phyloP scores from a whole-genome alignment of 2,888 invertebrate genomes.

The Galeruca laticollis region DNA sequence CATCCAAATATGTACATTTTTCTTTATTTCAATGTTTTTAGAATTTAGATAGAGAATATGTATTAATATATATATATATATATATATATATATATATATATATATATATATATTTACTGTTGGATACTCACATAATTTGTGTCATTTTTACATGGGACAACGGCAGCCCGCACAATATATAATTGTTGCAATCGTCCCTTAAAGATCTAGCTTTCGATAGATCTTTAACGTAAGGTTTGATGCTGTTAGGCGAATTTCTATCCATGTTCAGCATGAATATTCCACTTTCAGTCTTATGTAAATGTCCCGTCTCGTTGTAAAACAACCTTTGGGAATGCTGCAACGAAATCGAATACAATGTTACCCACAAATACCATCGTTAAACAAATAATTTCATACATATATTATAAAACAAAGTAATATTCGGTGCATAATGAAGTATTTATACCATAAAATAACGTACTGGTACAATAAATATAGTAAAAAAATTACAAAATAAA shows the following conservation, averaged over 20 bases:
- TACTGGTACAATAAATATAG: no score
- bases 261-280: slow-evolving; percentile 62
- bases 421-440: no score
- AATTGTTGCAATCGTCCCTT: slow-evolving; percentile 56
- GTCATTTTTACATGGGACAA: slow-evolving; percentile 57
- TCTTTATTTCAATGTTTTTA: no score
- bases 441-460: no score
- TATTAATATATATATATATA: no score
- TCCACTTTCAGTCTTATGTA: slow-evolving; percentile 59
- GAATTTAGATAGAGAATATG: no score
- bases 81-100: no score
- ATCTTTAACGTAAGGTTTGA: slow-evolving; percentile 56
- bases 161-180: slow-evolving; percentile 61
- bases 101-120: slow-evolving; percentile 11
- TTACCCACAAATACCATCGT: no score
- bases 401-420: no score
- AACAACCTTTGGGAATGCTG: slow-evolving; percentile 60
- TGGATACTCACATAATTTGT: slow-evolving; percentile 55
- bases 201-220: slow-evolving; percentile 52
- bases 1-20: no score
- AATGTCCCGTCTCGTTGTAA: slow-evolving; percentile 54
- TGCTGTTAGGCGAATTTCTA: slow-evolving; percentile 60
- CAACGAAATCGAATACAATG: slow-evolving; percentile 36
- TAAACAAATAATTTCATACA: no score
- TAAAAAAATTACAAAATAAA: no score